These are phyloP conservation scores for Enteromius paludinosus DNA, from an alignment of 2,797 vertebrate genomes.

Conservation along the genomic window DNA sequence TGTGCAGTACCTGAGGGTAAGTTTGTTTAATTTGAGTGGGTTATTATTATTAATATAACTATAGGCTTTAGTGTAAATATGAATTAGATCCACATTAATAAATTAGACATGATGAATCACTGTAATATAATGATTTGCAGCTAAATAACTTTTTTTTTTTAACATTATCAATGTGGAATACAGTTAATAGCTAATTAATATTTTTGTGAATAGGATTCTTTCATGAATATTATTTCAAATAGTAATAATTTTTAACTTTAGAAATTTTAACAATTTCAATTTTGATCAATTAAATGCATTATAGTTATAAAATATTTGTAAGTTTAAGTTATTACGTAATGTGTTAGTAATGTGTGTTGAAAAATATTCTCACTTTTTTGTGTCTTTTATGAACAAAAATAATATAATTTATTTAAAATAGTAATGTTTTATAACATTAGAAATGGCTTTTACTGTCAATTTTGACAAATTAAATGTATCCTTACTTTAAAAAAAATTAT, in stretches of 20 bases:
- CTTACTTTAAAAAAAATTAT: not conserved
- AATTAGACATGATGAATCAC: not conserved
- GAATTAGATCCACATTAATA: not conserved
- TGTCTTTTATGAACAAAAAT: not conserved
- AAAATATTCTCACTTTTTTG: no score
- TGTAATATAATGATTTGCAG: no score
- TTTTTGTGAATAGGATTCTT: not conserved
- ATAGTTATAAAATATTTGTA: no score
- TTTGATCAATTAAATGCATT: no score
- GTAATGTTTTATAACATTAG: not conserved
- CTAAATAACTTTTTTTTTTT: no score
- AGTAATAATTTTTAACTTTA: no score
- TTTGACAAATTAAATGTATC: not conserved
- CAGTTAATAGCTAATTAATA: no score
- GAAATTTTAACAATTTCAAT: no score
- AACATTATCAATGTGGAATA: no score
- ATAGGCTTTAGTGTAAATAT: not conserved
- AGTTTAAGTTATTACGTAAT: no score
- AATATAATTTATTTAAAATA: not conserved
- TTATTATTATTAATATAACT: not conserved
- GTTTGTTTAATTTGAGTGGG: slow-evolving; percentile 26
- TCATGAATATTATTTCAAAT: not conserved
- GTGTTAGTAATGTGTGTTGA: no score
- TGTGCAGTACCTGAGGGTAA: slow-evolving; percentile 85
- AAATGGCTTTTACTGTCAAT: not conserved